phyloP scores from a whole-genome alignment of 1,140 invertebrate genomes.

The Varroa destructor region DNA sequence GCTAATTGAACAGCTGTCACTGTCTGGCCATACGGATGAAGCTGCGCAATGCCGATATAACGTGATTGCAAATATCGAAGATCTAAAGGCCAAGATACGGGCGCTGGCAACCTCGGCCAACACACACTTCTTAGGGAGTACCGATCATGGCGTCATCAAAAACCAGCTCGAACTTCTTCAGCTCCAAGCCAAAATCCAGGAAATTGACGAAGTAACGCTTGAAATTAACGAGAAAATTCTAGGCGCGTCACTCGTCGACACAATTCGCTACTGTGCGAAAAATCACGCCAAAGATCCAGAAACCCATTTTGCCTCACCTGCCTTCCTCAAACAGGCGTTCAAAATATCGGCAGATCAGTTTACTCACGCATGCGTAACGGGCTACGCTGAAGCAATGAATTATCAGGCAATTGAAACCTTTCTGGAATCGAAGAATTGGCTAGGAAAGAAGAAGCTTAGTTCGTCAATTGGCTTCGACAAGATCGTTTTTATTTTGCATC shows the following conservation, averaged over 20 bases:
- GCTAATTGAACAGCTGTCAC: slow-evolving; percentile 9
- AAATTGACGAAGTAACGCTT: not conserved
- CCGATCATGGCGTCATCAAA: not conserved
- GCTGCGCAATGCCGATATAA: not conserved
- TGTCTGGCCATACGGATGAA: slow-evolving; percentile 3
- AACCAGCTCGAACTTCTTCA: not conserved
- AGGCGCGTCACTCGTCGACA: slow-evolving; percentile 19
- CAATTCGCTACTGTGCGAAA: slow-evolving; percentile 11
- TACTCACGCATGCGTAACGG: slow-evolving; percentile 10
- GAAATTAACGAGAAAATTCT: slow-evolving; percentile 9
- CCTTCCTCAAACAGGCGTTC: slow-evolving; percentile 9
- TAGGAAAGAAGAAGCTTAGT: slow-evolving; percentile 10
- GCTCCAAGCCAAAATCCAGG: slow-evolving; percentile 22
- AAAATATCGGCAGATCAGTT: slow-evolving; percentile 13
- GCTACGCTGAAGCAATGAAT: slow-evolving; percentile 1
- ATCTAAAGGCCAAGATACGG: not conserved
- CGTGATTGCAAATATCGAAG: slow-evolving; percentile 3
- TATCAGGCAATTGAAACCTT: slow-evolving; percentile 12
- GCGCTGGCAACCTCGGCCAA: slow-evolving; percentile 4
- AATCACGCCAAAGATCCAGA: slow-evolving; percentile 17
- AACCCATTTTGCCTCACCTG: slow-evolving; percentile 15
- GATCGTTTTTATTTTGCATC: slow-evolving; percentile 18
- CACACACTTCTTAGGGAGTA: slow-evolving; percentile 4
- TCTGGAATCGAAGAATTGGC: slow-evolving; percentile 19
- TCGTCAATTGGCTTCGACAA: slow-evolving; percentile 25